Conservation (phyloP, 2,888 invertebrate species). For the Sisyra terminalis region DNA sequence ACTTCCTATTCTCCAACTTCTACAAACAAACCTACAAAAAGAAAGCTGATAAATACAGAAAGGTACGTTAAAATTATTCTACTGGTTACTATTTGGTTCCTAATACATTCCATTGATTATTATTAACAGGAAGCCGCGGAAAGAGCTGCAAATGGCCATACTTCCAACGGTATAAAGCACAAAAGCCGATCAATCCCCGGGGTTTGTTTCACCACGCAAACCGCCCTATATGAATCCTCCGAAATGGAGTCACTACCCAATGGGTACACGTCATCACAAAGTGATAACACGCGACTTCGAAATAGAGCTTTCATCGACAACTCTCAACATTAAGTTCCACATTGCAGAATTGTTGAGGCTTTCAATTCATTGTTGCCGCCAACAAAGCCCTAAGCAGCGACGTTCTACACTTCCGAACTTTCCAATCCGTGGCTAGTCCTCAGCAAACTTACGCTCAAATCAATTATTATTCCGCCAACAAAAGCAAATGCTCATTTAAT, state of each 20-base stretch:
- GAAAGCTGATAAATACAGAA: constrained; percentile 10
- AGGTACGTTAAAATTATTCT: constrained; percentile 9
- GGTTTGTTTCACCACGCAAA: constrained; percentile 23
- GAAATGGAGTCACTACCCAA: constrained; percentile 27
- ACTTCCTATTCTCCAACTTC: constrained; percentile 82
- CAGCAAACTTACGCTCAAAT: neutral
- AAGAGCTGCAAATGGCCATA: constrained; percentile 10
- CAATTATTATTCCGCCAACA: too few relatives aligned
- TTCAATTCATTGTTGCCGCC: neutral
- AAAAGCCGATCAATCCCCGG: constrained; percentile 16
- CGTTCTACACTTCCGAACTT: neutral
- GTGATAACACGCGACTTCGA: constrained; percentile 24
- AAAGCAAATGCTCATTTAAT: too few relatives aligned
- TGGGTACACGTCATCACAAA: constrained; percentile 29
- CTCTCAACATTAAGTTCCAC: constrained; percentile 9
- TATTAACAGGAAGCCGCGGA: neutral
- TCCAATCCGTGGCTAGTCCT: neutral
- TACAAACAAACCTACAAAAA: constrained; percentile 63
- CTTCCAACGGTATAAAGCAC: constrained; percentile 11
- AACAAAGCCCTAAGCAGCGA: neutral
- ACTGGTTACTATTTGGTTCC: neutral
- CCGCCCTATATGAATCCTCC: constrained; percentile 24
- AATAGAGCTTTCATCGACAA: constrained; percentile 32
- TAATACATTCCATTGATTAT: too few relatives aligned
- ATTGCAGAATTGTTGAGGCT: neutral